Percentiles rank a stretch among this genome's conserved stretches.
phyloP scores from a whole-genome alignment of 2,113 vertebrate genomes.

The Rissa tridactyla region DNA sequence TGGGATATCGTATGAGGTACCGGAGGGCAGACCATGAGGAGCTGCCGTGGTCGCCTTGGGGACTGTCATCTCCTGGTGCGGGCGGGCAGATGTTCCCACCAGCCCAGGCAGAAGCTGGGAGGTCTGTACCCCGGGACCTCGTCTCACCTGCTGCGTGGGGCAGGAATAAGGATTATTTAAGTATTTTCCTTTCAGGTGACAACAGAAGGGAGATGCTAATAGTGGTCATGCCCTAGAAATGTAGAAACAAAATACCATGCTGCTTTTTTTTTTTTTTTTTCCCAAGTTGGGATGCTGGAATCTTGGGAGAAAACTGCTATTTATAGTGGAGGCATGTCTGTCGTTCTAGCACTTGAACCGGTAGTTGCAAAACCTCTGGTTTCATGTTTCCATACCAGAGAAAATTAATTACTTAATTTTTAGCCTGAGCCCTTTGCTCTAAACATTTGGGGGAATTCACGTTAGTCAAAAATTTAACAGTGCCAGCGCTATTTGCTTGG shows the following conservation, averaged over 20 bases:
- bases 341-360: background rate
- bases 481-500: background rate
- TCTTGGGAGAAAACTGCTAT: background rate
- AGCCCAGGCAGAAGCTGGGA: background rate
- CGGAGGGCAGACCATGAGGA: background rate
- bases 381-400: background rate
- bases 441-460: background rate
- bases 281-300: background rate
- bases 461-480: background rate
- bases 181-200: background rate
- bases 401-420: background rate
- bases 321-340: background rate
- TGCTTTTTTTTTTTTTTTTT: background rate
- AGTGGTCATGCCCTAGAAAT: background rate
- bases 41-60: background rate
- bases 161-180: background rate
- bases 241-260: background rate
- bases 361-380: background rate
- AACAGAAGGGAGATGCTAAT: background rate
- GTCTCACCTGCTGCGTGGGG: background rate
- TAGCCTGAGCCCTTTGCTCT: slow-evolving; percentile 24
- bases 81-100: background rate
- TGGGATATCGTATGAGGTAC: fast-evolving
- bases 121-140: background rate
- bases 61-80: background rate